Evolutionary conservation across 2,888 invertebrate species (phyloP), one percentile per base, ranked within the genome.

Genomic region (Stenodema calcarata): DNA sequence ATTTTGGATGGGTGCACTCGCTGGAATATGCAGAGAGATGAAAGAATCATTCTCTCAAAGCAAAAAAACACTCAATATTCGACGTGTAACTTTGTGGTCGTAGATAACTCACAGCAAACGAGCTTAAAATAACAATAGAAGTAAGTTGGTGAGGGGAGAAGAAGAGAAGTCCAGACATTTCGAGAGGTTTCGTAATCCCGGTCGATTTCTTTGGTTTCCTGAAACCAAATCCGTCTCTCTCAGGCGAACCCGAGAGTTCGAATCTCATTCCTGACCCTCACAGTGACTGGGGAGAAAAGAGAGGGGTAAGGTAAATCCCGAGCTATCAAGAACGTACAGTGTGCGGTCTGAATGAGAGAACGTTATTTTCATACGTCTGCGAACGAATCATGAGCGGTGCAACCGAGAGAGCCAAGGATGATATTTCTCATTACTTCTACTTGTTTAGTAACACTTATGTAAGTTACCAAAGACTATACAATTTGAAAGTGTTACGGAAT

Each of bases 111-210:
- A n/a, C n/a, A n/a, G n/a, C n/a, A n/a, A n/a, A n/a, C n/a, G n/a
- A n/a, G n/a, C n/a, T n/a, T n/a, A n/a, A n/a, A n/a, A n/a, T n/a
- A 35, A 35, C 35, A 7, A 4, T 7, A 35, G 35, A 7, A 4
- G 35, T 62, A 23, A 23, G 62, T 23, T 62, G 23, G 4, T 23
- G 11, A 62, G 23, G 27, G 11, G 27, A 11, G 62, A 11, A 73
- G 73, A 1, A 73, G 16, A 30, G 73, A 73, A 73, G 35, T 35
- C 6, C 27, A 16, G 44, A 44, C 4, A 44, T 78, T 44, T 44
- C 23, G n/a, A 78, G 44, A 44, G 78, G 78, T 78, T 78, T 78
- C 78, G 44, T 78, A 44, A 78, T 78, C 78, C 35, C 78, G 78
- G 47, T 78, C 12, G 78, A 44, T 73, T 73, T 78, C 47, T 78